Evolutionary conservation across 2,888 invertebrate genomes (phyloP).

Genomic region (Sacculina carcini): DNA sequence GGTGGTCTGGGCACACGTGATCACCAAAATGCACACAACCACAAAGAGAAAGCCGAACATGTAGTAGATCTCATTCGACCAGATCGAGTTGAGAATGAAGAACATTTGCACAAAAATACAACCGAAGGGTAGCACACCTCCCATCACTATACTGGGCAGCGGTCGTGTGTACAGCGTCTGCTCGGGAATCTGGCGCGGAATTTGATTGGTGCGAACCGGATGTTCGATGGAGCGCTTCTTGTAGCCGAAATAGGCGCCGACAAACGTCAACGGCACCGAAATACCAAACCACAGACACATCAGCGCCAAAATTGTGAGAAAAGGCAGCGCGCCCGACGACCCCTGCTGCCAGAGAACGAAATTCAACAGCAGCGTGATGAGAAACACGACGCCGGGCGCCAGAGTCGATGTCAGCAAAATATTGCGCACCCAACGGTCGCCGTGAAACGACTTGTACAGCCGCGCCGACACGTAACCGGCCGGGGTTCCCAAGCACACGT

Average conservation of each 20-base stretch:
- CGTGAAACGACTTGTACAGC: slow-evolving; percentile 95
- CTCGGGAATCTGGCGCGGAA: slow-evolving; percentile 92
- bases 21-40: slow-evolving; percentile 85
- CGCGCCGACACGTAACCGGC: slow-evolving; percentile 92
- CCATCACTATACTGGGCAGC: slow-evolving; percentile 87
- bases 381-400: slow-evolving; percentile 85
- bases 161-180: slow-evolving; percentile 94
- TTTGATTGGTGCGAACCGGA: slow-evolving; percentile 63
- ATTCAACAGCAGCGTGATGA: slow-evolving; percentile 91
- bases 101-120: slow-evolving; percentile 97
- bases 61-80: slow-evolving; percentile 92
- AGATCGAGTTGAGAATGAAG: slow-evolving; percentile 93
- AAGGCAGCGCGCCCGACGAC: slow-evolving; percentile 89
- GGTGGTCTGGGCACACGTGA: slow-evolving; percentile 98
- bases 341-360: slow-evolving; percentile 82
- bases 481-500: slow-evolving; percentile 84
- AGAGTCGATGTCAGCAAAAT: slow-evolving; percentile 85
- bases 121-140: slow-evolving; percentile 91
- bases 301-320: slow-evolving; percentile 77
- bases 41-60: slow-evolving; percentile 98
- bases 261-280: slow-evolving; percentile 90
- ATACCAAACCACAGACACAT: slow-evolving; percentile 91
- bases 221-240: slow-evolving; percentile 45
- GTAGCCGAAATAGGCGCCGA: slow-evolving; percentile 96
- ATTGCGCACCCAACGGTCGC: slow-evolving; percentile 95